These are phyloP conservation scores for Drosophila diplacantha DNA, from an alignment of 2,888 invertebrate species.

Conservation along the genomic window DNA sequence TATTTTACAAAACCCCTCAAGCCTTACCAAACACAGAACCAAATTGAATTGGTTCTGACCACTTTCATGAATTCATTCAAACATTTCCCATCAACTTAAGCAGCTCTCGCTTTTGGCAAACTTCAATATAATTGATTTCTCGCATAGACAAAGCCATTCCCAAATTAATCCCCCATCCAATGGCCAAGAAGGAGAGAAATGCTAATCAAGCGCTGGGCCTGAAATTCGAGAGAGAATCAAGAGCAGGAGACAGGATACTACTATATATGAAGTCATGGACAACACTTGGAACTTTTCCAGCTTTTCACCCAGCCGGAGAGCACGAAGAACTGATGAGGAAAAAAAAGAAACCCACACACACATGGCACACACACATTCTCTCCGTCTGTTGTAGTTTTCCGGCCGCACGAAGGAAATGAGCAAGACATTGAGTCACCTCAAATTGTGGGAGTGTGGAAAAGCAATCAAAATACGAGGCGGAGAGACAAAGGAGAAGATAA, in stretches of 20 bases:
- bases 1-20: constrained; percentile 3
- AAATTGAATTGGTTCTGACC: constrained; percentile 26
- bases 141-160: constrained; percentile 21
- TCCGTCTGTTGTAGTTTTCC: constrained; percentile 49
- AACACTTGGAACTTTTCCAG: constrained; percentile 41
- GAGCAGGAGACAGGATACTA: constrained; percentile 8
- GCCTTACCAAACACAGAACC: neutral
- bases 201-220: constrained; percentile 26
- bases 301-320: constrained; percentile 2
- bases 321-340: constrained; percentile 29
- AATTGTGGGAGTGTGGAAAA: constrained; percentile 51
- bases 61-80: constrained; percentile 11
- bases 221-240: constrained; percentile 21
- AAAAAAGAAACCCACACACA: neutral
- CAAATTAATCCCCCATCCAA: constrained; percentile 17
- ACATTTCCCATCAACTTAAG: constrained; percentile 21
- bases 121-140: constrained; percentile 38
- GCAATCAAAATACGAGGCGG: constrained; percentile 61
- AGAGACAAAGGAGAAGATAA: constrained; percentile 61
- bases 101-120: constrained; percentile 13
- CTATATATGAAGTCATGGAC: constrained; percentile 34
- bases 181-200: constrained; percentile 15
- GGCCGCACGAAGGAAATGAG: constrained; percentile 55
- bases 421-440: constrained; percentile 70
- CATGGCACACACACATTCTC: neutral